These are phyloP conservation scores for Thamnophis sirtalis DNA, from an alignment of 2,113 vertebrate species.

Conservation along the genomic window DNA sequence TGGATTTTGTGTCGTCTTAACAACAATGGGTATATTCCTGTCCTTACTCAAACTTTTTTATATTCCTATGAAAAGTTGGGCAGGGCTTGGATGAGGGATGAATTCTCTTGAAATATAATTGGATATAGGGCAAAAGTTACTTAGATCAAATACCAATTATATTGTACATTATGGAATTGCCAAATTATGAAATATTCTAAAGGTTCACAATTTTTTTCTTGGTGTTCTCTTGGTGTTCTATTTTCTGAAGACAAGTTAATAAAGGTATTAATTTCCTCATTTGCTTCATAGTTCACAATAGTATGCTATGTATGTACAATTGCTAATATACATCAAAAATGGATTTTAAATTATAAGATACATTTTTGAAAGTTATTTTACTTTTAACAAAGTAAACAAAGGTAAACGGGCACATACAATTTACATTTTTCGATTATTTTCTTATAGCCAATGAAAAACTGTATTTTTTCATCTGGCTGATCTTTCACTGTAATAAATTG, in stretches of 20 bases:
- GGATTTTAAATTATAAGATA: neutral
- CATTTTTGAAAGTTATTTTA: neutral
- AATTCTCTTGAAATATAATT: neutral
- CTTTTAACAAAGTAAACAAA: neutral
- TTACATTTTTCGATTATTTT: neutral
- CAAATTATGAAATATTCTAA: neutral
- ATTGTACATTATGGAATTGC: neutral
- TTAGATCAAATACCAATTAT: neutral
- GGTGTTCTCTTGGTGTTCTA: neutral
- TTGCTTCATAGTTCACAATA: neutral
- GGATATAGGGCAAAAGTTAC: neutral
- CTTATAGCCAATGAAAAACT: neutral
- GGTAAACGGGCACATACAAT: neutral
- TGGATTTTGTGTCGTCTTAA: neutral
- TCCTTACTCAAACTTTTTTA: neutral
- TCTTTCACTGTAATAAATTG: neutral
- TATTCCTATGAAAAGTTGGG: neutral
- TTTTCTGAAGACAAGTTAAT: neutral
- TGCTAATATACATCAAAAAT: neutral
- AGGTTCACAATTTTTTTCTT: neutral
- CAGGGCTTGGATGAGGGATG: neutral
- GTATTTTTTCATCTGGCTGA: neutral
- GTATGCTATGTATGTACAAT: neutral
- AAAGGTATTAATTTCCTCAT: neutral
- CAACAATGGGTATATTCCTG: neutral